These are phyloP conservation scores for Etia nguti DNA, from an alignment of 2,113 vertebrate genomes.

Conservation along the genomic window DNA sequence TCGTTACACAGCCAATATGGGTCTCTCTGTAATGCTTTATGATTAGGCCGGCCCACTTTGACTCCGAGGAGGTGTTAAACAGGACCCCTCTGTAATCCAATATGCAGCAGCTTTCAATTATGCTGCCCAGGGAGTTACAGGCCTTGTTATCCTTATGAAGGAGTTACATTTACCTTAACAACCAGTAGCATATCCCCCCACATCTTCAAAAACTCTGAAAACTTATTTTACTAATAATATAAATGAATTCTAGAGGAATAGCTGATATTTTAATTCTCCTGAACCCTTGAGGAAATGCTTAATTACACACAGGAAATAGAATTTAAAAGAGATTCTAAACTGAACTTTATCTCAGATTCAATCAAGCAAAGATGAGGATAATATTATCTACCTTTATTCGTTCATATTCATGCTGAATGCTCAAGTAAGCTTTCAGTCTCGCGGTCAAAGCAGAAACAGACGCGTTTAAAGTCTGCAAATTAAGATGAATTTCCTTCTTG, in stretches of 20 bases:
- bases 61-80: conserved; percentile 36
- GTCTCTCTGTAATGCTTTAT: conserved; percentile 15
- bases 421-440: background rate
- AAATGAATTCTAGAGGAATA: background rate
- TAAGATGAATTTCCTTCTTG: background rate
- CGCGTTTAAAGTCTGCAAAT: background rate
- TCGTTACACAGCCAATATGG: background rate
- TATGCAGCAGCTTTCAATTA: conserved; percentile 64
- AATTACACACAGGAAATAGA: background rate
- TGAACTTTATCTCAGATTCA: background rate
- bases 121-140: conserved; percentile 31
- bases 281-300: background rate
- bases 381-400: background rate
- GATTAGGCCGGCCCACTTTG: conserved; percentile 25
- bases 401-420: background rate
- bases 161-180: conserved; percentile 32
- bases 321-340: background rate
- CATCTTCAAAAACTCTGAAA: background rate
- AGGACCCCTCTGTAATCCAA: conserved; percentile 40
- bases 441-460: background rate
- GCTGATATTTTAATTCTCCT: background rate
- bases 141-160: conserved; percentile 42
- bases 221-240: background rate
- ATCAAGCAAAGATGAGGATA: background rate
- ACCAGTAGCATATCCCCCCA: conserved; percentile 3